These are phyloP conservation scores for Conomelus anceps DNA, from an alignment of 2,888 invertebrate genomes.

Conservation along the genomic window DNA sequence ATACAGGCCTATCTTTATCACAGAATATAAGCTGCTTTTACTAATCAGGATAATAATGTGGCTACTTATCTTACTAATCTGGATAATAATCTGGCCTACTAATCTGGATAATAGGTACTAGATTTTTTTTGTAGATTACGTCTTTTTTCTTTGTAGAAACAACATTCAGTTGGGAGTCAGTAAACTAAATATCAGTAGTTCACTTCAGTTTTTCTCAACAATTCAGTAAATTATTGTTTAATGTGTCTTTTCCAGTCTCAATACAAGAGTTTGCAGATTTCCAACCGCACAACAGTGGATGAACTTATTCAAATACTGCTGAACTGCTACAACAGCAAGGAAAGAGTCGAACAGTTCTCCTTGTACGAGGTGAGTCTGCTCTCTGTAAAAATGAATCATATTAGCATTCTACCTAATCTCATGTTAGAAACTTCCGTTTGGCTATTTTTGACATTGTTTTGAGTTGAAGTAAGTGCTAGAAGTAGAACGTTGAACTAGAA, in stretches of 20 bases:
- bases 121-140: no score
- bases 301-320: slow-evolving; percentile 77
- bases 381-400: not conserved
- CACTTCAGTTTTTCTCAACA: not conserved
- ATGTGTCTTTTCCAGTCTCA: slow-evolving; percentile 56
- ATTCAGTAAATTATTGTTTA: not conserved
- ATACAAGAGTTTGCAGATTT: slow-evolving; percentile 85
- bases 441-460: not conserved
- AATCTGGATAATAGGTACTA: no score
- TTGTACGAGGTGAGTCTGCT: slow-evolving; percentile 64
- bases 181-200: not conserved
- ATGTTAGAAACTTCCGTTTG: not conserved
- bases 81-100: no score
- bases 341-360: slow-evolving; percentile 79
- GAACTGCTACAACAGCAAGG: slow-evolving; percentile 76
- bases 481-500: not conserved
- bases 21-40: no score
- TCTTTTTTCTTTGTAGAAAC: no score
- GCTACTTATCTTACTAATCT: no score
- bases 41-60: no score
- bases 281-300: slow-evolving; percentile 81
- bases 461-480: not conserved
- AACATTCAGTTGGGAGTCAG: no score
- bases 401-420: not conserved
- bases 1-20: no score